Evolutionary conservation across 2,113 vertebrate genomes (phyloP).

Genomic region (Hystrix cristata): DNA sequence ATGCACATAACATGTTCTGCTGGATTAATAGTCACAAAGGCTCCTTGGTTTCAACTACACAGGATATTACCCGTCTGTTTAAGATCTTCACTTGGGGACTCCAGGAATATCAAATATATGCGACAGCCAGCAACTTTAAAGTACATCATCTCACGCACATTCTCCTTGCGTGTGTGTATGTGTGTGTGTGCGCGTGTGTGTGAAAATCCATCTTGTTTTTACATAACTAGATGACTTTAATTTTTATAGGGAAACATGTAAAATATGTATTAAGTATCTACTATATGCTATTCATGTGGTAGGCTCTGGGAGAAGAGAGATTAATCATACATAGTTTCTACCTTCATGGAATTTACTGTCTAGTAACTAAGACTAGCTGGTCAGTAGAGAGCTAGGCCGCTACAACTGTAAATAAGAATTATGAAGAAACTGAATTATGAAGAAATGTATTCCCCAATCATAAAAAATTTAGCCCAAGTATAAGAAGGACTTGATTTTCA

Average conservation of each 20-base stretch:
- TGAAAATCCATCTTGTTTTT: slow-evolving; percentile 36
- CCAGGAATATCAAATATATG: neutral
- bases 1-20: neutral
- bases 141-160: neutral
- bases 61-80: neutral
- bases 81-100: neutral
- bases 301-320: neutral
- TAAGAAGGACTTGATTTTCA: neutral
- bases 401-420: neutral
- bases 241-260: neutral
- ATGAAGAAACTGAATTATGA: neutral
- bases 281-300: neutral
- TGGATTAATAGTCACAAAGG: neutral
- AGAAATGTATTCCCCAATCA: neutral
- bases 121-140: neutral
- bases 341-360: neutral
- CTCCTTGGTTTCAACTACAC: neutral
- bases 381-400: neutral
- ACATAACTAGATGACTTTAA: neutral
- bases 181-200: neutral
- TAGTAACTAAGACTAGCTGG: neutral
- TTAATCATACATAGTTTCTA: neutral
- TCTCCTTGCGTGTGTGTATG: neutral
- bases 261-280: neutral
- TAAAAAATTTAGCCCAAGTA: neutral